Evolutionary conservation across 2,888 invertebrate genomes (phyloP), one percentile per base, ranked within the genome.

Genomic region (Melanophora roralis): DNA sequence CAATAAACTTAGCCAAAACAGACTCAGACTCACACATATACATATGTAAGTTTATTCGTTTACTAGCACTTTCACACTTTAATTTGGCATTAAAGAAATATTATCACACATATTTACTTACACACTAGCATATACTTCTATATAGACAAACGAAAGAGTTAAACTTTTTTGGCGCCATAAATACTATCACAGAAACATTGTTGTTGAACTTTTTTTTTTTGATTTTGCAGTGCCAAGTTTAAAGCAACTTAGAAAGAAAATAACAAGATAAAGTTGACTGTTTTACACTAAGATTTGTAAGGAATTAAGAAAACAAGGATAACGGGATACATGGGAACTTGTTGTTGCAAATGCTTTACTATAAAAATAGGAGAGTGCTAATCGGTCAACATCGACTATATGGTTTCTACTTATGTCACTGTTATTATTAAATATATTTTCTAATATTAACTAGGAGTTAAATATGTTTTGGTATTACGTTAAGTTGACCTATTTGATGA

Each of bases 161-260:
- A 68, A 76, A 80, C 64, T 76, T 73, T n/a, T 68, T 80, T 80
- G 80, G 76, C 80, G 80, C 80, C 80, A 59, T 68, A 73, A 73
- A 73, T 53, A 67, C 67, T 64, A 68, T 68, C 19, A 68, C 49
- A 78, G 51, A 51, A 67, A 49, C 43, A 64, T 73, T 79, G 53
- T 75, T 60, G 67, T 14, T 16, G 11, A n/a, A 32, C 38, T 47
- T 12, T 34, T 23, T 53, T 45, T 72, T 72, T 32, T 74, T 53
- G 14, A 32, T 55, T 68, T 72, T 72, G 76, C 80, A 76, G 68
- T 76, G 80, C 72, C 80, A 80, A 76, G 57, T 80, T 80, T 73
- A 76, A 57, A 49, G 49, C 21, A 67, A 57, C n/a, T 62, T 45
- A 14, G 62, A 64, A 53, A n/a, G 68, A 19, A 55, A 34, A 65